Conservation (phyloP, 2,113 vertebrate genomes). For the Halcyon malimbica region DNA sequence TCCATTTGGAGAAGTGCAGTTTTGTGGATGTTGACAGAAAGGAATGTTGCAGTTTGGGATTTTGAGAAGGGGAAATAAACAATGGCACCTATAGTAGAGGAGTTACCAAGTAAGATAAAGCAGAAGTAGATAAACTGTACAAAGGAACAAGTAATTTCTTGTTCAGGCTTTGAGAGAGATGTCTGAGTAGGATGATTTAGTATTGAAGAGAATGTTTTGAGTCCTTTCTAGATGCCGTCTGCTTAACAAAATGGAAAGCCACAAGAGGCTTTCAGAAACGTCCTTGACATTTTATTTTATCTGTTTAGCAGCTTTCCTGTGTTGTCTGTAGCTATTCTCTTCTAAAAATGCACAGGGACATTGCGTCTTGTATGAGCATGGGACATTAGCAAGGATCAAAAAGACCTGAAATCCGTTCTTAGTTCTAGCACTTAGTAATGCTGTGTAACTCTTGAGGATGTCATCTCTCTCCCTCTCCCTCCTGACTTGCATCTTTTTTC, state of each 20-base stretch:
- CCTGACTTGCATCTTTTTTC: not conserved
- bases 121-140: not conserved
- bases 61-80: not conserved
- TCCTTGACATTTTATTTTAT: not conserved
- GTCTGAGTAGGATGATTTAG: not conserved
- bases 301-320: not conserved
- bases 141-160: not conserved
- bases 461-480: not conserved
- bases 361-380: not conserved
- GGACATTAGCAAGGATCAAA: not conserved
- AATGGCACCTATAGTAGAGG: not conserved
- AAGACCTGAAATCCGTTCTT: not conserved
- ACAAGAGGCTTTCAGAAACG: not conserved
- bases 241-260: not conserved
- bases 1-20: not conserved
- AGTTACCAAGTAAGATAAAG: not conserved
- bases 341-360: not conserved
- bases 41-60: not conserved
- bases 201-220: not conserved
- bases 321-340: not conserved
- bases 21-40: not conserved
- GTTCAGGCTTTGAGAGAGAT: not conserved
- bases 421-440: not conserved
- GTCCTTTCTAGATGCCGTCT: not conserved
- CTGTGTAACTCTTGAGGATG: not conserved